phyloP scores from a whole-genome alignment of 2,797 vertebrate genomes.

The Pseudocheirus occidentalis region DNA sequence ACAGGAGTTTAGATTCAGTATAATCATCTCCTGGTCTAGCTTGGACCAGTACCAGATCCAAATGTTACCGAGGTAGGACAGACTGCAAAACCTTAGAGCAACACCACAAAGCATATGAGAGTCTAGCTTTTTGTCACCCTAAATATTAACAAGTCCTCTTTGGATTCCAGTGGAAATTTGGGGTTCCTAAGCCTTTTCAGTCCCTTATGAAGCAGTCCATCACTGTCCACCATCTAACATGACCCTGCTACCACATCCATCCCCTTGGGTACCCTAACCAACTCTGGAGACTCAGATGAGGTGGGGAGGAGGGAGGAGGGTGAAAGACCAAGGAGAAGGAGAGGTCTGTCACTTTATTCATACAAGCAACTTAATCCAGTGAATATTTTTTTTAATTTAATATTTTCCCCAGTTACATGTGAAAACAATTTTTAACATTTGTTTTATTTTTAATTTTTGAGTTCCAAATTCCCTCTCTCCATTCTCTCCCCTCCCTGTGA shows the following conservation, averaged over 20 bases:
- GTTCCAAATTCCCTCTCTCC: background rate
- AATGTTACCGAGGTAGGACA: background rate
- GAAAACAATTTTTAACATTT: background rate
- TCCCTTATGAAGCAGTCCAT: background rate
- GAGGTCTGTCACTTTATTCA: background rate
- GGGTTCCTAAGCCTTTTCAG: background rate
- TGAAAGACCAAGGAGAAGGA: background rate
- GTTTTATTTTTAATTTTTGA: background rate
- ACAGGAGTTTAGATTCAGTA: background rate
- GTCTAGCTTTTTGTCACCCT: background rate
- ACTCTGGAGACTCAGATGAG: background rate
- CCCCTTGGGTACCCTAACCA: background rate
- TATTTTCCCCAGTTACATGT: background rate
- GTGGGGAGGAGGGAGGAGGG: background rate
- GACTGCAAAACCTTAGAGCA: background rate
- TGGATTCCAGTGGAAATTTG: background rate
- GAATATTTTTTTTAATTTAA: background rate
- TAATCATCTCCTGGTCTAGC: background rate
- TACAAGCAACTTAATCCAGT: background rate
- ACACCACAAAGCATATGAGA: background rate
- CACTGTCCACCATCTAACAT: background rate
- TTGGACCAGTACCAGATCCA: background rate
- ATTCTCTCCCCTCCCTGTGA: background rate
- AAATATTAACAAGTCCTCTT: background rate
- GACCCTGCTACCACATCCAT: background rate